Conservation (phyloP, 2,113 vertebrate genomes). For the Scomber scombrus region DNA sequence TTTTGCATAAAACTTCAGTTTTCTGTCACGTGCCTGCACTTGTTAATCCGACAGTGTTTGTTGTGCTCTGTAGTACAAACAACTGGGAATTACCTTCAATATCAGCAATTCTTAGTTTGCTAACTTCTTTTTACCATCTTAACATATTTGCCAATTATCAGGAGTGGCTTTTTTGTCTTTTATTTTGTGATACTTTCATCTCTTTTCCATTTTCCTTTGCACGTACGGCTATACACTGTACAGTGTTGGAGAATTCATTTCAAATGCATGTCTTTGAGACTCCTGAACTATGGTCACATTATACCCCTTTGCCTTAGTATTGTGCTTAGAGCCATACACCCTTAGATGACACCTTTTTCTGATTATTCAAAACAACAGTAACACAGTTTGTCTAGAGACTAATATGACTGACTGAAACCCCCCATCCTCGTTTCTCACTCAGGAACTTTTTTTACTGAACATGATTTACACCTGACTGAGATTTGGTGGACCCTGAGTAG, state of each 20-base stretch:
- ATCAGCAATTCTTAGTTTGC: not conserved
- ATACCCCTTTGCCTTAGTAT: slow-evolving; percentile 63
- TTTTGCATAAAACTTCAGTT: not conserved
- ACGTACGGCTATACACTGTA: slow-evolving; percentile 42
- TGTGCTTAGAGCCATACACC: slow-evolving; percentile 41
- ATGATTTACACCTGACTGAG: slow-evolving; percentile 19
- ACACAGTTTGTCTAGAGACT: slow-evolving; percentile 13
- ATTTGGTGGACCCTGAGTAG: slow-evolving; percentile 18
- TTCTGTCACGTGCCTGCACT: slow-evolving; percentile 35
- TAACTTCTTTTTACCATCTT: slow-evolving; percentile 10
- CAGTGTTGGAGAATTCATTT: slow-evolving; percentile 9
- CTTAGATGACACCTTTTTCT: not conserved
- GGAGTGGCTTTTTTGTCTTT: not conserved
- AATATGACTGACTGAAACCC: slow-evolving; percentile 27
- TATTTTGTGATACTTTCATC: not conserved
- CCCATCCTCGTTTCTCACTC: slow-evolving; percentile 12
- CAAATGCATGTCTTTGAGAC: slow-evolving; percentile 6
- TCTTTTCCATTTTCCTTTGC: slow-evolving; percentile 4
- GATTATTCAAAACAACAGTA: not conserved
- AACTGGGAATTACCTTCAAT: not conserved
- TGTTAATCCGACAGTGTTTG: slow-evolving; percentile 32
- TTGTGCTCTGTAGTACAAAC: slow-evolving; percentile 1
- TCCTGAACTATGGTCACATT: slow-evolving; percentile 39
- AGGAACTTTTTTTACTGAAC: slow-evolving; percentile 38
- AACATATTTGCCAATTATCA: slow-evolving; percentile 49